Percentiles rank a stretch among this genome's conserved stretches.
Conservation (phyloP, 2,797 vertebrate genomes). For the Gambelia wislizenii region DNA sequence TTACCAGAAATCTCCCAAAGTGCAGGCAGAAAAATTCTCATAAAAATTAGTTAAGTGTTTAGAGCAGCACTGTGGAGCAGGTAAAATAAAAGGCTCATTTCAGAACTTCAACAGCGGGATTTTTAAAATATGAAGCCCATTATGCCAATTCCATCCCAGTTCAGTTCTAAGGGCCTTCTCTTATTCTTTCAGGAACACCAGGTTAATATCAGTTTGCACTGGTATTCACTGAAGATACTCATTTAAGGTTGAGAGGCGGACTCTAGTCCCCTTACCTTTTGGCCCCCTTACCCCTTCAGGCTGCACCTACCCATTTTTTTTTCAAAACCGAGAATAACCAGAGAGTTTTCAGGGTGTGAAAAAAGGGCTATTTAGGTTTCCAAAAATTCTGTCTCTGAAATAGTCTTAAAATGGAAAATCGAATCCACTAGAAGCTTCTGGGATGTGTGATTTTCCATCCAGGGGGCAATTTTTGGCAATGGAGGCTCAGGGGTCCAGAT, state of each 20-base stretch:
- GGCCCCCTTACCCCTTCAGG: neutral
- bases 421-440: too few relatives aligned
- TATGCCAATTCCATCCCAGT: neutral
- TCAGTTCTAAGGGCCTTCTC: neutral
- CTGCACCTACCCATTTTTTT: too few relatives aligned
- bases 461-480: too few relatives aligned
- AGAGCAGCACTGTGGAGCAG: constrained; percentile 14
- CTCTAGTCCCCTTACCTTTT: neutral
- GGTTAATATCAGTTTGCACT: neutral
- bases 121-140: neutral
- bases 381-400: too few relatives aligned
- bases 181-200: neutral
- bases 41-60: constrained; percentile 35
- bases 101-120: neutral
- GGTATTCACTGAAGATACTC: neutral
- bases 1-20: constrained; percentile 23
- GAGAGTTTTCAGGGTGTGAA: too few relatives aligned
- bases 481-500: too few relatives aligned
- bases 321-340: too few relatives aligned
- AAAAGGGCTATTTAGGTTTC: too few relatives aligned
- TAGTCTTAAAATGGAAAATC: too few relatives aligned
- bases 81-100: constrained; percentile 28
- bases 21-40: constrained; percentile 23
- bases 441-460: too few relatives aligned
- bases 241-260: neutral